Conservation (phyloP, 2,888 invertebrate genomes). For the Serripes groenlandicus region DNA sequence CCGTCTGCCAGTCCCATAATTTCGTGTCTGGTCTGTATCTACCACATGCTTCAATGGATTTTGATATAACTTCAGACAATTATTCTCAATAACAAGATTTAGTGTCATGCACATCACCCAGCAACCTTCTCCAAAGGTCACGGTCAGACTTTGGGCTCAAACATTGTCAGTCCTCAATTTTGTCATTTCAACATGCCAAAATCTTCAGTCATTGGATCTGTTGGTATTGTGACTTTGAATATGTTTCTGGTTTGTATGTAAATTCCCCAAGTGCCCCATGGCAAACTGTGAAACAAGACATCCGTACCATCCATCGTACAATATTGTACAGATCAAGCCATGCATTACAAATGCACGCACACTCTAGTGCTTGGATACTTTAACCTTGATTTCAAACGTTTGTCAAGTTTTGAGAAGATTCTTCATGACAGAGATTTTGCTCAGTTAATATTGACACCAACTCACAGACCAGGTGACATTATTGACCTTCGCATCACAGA, state of each 20-base stretch:
- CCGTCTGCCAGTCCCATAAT: too few relatives aligned
- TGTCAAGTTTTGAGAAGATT: constrained; percentile 15
- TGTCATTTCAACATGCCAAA: constrained; percentile 1
- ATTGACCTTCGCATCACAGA: not conserved
- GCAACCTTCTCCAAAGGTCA: too few relatives aligned
- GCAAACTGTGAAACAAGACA: constrained; percentile 18
- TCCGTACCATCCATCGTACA: not conserved
- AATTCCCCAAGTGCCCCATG: not conserved
- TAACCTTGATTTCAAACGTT: constrained; percentile 4
- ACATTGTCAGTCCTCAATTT: too few relatives aligned
- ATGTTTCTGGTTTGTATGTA: not conserved
- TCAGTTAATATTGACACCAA: not conserved
- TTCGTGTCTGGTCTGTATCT: too few relatives aligned
- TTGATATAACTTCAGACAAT: too few relatives aligned
- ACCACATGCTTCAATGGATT: too few relatives aligned
- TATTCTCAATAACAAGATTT: too few relatives aligned
- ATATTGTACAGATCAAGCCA: not conserved
- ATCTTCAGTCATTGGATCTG: too few relatives aligned
- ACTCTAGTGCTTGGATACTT: constrained; percentile 1
- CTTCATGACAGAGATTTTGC: constrained; percentile 6
- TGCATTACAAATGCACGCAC: constrained; percentile 13
- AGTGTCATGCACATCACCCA: too few relatives aligned
- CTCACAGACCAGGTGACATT: not conserved
- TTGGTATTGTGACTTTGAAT: constrained; percentile 2
- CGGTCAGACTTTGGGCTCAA: too few relatives aligned